Base-by-base conservation (phyloP, 1,140 invertebrate genomes). In the Atta texana region DNA sequence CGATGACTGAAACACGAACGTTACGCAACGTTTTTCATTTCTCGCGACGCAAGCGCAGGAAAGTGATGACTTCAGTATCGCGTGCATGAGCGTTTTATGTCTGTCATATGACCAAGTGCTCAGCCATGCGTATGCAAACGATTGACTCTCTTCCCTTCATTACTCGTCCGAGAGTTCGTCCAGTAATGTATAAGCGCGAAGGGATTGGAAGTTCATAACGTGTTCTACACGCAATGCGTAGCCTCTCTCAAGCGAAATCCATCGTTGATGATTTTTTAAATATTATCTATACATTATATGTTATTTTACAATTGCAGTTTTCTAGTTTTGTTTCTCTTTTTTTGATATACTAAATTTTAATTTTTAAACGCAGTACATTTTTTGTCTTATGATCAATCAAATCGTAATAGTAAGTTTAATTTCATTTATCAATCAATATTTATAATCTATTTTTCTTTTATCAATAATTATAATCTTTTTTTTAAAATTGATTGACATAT, bases 21-120 rank as follows among this genome's bases (percentile, higher is more conserved):
- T 49, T 24, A 21, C 39, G 14, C 24, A 1, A 3, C 34, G 18
- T 44, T 28, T 44, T 28, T 49, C 34, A 10, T 72, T 16, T 49
- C 10, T 18, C 14, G 85, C 28, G 63, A 85, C 88, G 88, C 88
- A 89, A 88, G 87, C 88, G 88, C 80, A 18, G 18, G 3, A 18
- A 72, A 49, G 8, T 80, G 68, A 12, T 12, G 18, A 74, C 55
- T 63, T 14, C 34, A 61, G 0, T 7, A 28, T 49, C 18, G 44
- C 64, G 72, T 53, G 28, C n/a, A 68, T 44, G 39, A 71, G 4
- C 53, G 49, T 59, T 31, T 49, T 18, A 57, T 59, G 28, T 12
- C 57, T 24, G n/a, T 80, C 7, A 44, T 44, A 18, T 16, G 39
- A 12, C 7, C 3, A 57, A 3, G 21, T 59, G 16, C 1, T 44